These are phyloP conservation scores for Mirza zaza DNA, from an alignment of 2,113 vertebrate genomes.

Conservation along the genomic window DNA sequence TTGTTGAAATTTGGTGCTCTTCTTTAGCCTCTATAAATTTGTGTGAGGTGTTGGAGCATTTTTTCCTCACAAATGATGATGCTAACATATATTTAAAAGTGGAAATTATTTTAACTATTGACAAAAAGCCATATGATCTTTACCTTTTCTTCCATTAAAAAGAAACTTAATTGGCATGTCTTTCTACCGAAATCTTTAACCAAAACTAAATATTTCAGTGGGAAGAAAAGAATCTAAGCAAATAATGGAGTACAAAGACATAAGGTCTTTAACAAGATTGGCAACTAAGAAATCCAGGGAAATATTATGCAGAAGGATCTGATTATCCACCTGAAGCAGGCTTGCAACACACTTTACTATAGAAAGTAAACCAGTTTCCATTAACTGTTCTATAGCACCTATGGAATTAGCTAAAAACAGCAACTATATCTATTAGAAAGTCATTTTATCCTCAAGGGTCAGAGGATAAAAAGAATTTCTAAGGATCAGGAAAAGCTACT, in stretches of 20 bases:
- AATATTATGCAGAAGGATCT: neutral
- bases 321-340: neutral
- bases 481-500: neutral
- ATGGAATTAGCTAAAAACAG: slow-evolving; percentile 20
- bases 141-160: neutral
- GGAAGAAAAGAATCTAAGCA: slow-evolving; percentile 5
- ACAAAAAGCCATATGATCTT: slow-evolving; percentile 11
- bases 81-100: slow-evolving; percentile 25
- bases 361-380: neutral
- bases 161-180: neutral
- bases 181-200: neutral
- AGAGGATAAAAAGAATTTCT: neutral
- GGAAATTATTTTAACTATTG: slow-evolving; percentile 18
- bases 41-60: neutral
- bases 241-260: neutral
- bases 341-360: neutral
- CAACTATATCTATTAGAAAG: slow-evolving; percentile 10
- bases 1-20: neutral
- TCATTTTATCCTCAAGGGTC: neutral
- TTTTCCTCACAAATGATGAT: slow-evolving; percentile 34
- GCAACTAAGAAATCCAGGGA: neutral
- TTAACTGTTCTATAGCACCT: neutral
- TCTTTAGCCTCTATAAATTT: neutral
- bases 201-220: slow-evolving; percentile 23
- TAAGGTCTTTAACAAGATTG: neutral